phyloP scores from a whole-genome alignment of 2,888 invertebrate species.

The Drosophila mercatorum region DNA sequence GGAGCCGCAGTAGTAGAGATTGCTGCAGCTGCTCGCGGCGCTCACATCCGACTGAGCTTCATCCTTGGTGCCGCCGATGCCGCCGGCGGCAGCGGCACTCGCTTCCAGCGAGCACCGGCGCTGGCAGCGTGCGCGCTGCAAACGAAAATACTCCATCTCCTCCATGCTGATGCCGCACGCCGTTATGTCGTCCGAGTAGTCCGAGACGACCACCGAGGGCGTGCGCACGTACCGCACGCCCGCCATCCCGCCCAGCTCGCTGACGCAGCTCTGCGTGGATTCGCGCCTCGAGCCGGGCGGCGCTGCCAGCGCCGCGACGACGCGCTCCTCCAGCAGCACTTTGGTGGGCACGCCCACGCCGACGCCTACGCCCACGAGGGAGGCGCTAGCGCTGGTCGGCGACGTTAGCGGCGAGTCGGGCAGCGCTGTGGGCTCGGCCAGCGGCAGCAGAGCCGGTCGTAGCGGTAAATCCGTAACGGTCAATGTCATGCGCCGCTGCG shows the following conservation, averaged over 20 bases:
- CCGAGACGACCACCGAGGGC: slow-evolving; percentile 94
- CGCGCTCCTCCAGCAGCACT: slow-evolving; percentile 87
- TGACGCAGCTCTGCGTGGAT: slow-evolving; percentile 84
- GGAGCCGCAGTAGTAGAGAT: slow-evolving; percentile 87
- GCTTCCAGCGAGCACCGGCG: slow-evolving; percentile 83
- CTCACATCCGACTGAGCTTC: slow-evolving; percentile 86
- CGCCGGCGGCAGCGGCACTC: slow-evolving; percentile 56
- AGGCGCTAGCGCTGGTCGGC: slow-evolving; percentile 43
- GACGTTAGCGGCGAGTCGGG: slow-evolving; percentile 81
- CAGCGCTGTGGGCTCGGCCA: slow-evolving; percentile 83
- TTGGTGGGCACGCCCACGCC: slow-evolving; percentile 80
- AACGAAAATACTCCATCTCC: slow-evolving; percentile 87
- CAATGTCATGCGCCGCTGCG: slow-evolving; percentile 82
- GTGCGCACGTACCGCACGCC: slow-evolving; percentile 89
- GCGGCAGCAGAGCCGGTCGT: slow-evolving; percentile 82
- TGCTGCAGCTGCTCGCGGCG: slow-evolving; percentile 87
- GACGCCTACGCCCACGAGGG: slow-evolving; percentile 44
- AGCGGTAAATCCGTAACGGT: slow-evolving; percentile 84
- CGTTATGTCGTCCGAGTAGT: slow-evolving; percentile 91
- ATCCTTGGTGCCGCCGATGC: slow-evolving; percentile 57
- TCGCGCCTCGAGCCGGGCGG: slow-evolving; percentile 85
- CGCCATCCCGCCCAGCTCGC: slow-evolving; percentile 85
- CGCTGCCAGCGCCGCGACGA: slow-evolving; percentile 85
- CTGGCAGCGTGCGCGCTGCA: slow-evolving; percentile 83
- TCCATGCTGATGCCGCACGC: slow-evolving; percentile 86